Evolutionary conservation across 2,888 invertebrate genomes (phyloP).

Genomic region (Taphrorychus bicolor): DNA sequence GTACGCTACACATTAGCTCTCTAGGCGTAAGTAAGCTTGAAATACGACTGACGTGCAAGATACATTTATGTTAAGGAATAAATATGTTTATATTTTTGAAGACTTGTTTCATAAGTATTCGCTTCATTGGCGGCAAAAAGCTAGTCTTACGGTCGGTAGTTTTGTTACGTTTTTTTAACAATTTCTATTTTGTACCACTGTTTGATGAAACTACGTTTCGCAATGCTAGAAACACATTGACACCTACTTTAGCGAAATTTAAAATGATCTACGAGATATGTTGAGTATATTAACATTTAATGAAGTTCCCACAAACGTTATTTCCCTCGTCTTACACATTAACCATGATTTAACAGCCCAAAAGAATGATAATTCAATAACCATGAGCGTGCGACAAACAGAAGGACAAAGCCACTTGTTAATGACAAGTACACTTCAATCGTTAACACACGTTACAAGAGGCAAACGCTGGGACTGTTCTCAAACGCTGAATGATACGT

Average conservation of each 20-base stretch:
- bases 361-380: background rate
- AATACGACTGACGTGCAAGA: background rate
- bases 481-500: background rate
- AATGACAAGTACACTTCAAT: constrained; percentile 2
- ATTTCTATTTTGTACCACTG: background rate
- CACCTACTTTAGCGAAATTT: background rate
- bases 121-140: too few species aligned
- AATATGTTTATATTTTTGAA: too few species aligned
- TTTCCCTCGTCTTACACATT: background rate
- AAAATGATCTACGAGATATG: background rate
- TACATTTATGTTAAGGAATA: background rate
- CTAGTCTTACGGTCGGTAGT: too few species aligned
- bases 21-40: constrained; percentile 18
- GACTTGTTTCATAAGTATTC: too few species aligned
- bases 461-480: background rate
- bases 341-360: background rate
- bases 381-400: constrained; percentile 8
- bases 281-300: background rate
- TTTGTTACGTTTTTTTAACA: background rate
- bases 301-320: background rate
- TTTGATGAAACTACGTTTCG: background rate
- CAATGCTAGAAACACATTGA: background rate
- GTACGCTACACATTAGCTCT: constrained; percentile 32
- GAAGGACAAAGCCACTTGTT: constrained; percentile 7
- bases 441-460: constrained; percentile 3